Conservation (phyloP, 1,140 invertebrate genomes). For the Papilio machaon region DNA sequence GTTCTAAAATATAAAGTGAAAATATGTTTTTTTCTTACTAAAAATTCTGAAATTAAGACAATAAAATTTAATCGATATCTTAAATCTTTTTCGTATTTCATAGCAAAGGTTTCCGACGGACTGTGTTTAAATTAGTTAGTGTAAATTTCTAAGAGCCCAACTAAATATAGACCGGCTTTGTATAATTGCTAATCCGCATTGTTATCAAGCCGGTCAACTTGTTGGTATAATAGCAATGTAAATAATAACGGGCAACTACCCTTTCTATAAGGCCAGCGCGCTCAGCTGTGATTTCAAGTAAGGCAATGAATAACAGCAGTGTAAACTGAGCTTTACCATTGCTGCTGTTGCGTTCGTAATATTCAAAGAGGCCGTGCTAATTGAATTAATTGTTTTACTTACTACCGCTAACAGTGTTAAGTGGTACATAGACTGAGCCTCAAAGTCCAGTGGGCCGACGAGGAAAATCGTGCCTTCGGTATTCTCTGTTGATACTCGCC, state of each 20-base stretch:
- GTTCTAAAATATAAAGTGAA: too few species aligned
- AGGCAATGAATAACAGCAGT: conserved; percentile 33
- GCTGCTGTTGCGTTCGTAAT: conserved; percentile 38
- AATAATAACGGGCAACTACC: conserved; percentile 39
- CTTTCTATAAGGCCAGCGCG: conserved; percentile 41
- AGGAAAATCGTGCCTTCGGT: conserved; percentile 90
- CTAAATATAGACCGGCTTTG: conserved; percentile 43
- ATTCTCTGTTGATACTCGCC: conserved; percentile 87
- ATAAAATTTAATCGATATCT: not conserved
- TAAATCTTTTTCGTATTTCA: not conserved
- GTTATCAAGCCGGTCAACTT: conserved; percentile 44
- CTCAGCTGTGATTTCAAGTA: conserved; percentile 26
- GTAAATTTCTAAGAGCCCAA: conserved; percentile 38
- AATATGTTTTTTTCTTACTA: not conserved
- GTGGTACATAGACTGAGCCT: conserved; percentile 92
- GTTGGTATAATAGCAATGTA: conserved; percentile 39
- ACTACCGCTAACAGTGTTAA: conserved; percentile 91
- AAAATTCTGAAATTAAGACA: not conserved
- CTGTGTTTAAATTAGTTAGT: conserved; percentile 28
- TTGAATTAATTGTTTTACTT: conserved; percentile 69
- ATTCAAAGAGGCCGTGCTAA: conserved; percentile 36
- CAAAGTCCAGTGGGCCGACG: conserved; percentile 90
- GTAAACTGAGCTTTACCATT: conserved; percentile 21
- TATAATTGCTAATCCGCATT: conserved; percentile 46
- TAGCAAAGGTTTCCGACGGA: not conserved